Conservation (phyloP, 2,888 invertebrate species). For the Hoplodrina blanda region DNA sequence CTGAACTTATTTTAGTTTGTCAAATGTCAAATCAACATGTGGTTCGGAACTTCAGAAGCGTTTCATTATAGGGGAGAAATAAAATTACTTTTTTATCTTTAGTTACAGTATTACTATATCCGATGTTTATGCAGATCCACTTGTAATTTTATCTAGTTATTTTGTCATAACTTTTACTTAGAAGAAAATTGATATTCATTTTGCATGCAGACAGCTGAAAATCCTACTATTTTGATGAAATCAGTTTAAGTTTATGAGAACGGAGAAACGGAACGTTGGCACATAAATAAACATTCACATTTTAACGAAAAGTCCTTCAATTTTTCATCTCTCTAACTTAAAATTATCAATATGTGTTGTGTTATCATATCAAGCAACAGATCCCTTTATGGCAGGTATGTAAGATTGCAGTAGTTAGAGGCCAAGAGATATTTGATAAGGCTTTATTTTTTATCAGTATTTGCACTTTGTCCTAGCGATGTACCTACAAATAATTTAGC, state of each 20-base stretch:
- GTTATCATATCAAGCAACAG: conserved; percentile 53
- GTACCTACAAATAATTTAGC: conserved; percentile 21
- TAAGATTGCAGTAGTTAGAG: conserved; percentile 44
- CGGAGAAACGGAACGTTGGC: conserved; percentile 34
- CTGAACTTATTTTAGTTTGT: conserved; percentile 17
- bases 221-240: neutral
- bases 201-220: neutral
- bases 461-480: conserved; percentile 39
- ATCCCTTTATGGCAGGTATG: conserved; percentile 67
- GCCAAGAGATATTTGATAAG: conserved; percentile 39
- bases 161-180: neutral
- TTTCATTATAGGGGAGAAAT: conserved; percentile 13
- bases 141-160: neutral
- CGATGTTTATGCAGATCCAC: neutral
- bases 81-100: neutral
- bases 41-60: neutral
- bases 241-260: neutral
- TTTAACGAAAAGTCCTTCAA: neutral
- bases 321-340: conserved; percentile 8
- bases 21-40: conserved; percentile 48
- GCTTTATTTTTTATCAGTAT: conserved; percentile 52
- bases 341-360: conserved; percentile 67
- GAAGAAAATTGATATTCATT: neutral
- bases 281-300: conserved; percentile 48
- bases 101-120: neutral